Evolutionary conservation across 2,797 vertebrate species (phyloP).

Genomic region (Cacajao melanocephalus): DNA sequence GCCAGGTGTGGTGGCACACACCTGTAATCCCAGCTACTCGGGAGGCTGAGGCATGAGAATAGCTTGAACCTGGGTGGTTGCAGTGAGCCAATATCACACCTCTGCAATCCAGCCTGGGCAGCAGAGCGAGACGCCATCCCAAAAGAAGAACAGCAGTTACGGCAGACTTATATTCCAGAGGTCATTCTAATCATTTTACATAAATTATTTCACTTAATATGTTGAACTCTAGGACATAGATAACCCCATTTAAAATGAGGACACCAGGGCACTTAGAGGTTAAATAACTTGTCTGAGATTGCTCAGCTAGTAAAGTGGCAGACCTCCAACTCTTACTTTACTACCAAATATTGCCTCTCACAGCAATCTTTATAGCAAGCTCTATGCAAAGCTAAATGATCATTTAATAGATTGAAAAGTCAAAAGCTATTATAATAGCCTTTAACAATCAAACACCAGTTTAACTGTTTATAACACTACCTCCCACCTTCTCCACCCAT

Average conservation of each 20-base stretch:
- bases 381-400: background rate
- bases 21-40: too few species aligned
- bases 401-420: background rate
- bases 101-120: too few species aligned
- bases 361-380: slow-evolving; percentile 9
- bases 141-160: background rate
- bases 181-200: slow-evolving; percentile 3
- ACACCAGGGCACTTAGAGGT: background rate
- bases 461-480: background rate
- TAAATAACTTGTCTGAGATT: background rate
- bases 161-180: background rate
- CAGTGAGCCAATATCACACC: too few species aligned
- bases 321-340: background rate
- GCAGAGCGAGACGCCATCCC: background rate
- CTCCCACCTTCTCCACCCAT: background rate
- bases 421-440: background rate
- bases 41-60: too few species aligned
- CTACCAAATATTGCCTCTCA: background rate
- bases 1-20: too few species aligned
- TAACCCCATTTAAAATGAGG: background rate
- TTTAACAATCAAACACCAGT: background rate
- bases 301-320: background rate
- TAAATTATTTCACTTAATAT: background rate
- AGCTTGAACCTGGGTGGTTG: too few species aligned
- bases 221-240: background rate